Evolutionary conservation across 2,797 vertebrate species (phyloP).

Genomic region (Alca torda): DNA sequence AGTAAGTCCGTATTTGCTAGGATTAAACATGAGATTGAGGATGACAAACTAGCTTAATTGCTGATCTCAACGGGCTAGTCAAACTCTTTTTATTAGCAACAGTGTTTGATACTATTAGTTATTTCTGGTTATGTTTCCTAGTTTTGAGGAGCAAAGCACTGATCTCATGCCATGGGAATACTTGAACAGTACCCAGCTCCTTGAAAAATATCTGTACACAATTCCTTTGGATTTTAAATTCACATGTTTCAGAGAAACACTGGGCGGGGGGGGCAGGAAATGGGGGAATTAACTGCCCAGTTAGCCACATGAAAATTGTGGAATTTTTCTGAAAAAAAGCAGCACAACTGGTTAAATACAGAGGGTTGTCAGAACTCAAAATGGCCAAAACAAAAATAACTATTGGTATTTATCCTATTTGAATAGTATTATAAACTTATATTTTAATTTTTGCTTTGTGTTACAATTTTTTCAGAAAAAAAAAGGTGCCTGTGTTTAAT

Average conservation of each 20-base stretch:
- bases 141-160: not conserved
- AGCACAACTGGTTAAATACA: not conserved
- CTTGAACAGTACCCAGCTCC: not conserved
- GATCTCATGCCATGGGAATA: not conserved
- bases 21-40: not conserved
- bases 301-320: not conserved
- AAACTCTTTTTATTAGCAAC: not conserved
- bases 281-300: too few relatives aligned
- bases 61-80: not conserved
- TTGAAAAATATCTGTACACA: not conserved
- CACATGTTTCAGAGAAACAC: not conserved
- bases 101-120: not conserved
- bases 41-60: not conserved
- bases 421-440: not conserved
- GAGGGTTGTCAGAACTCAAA: not conserved
- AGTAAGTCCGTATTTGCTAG: not conserved
- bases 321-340: not conserved
- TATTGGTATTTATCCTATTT: not conserved
- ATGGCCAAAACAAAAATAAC: not conserved
- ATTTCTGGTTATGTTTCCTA: not conserved
- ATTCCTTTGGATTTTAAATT: not conserved
- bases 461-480: not conserved
- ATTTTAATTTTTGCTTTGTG: not conserved
- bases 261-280: too few relatives aligned
- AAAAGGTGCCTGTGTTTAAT: not conserved